Evolutionary conservation across 2,113 vertebrate species (phyloP), one percentile per base, ranked within the genome.

Genomic region (Nyctibius bracteatus): DNA sequence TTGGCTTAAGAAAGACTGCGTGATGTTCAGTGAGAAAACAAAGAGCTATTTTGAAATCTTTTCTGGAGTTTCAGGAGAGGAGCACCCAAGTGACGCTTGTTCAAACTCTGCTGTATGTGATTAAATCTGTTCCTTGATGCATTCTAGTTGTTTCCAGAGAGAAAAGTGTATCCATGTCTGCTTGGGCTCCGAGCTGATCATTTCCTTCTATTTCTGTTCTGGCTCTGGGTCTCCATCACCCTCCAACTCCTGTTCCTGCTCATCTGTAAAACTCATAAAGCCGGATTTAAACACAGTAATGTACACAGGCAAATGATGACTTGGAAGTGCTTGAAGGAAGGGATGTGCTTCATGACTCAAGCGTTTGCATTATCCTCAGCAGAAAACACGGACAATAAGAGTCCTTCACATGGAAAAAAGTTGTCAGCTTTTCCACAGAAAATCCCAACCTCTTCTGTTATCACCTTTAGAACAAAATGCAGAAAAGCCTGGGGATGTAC

Each of bases 221-320:
- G 94, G 52, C 59, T 74, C 57, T 47, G 57, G 35, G 37, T 92
- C 81, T 92, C 54, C 52, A 65, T 71, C 5, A 3, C 68, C 75
- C 61, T 46, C 79, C 84, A 86, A 68, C 8, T 19, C 78, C 73
- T 81, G 73, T 96, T 96, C 94, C 92, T 94, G 82, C 43, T 79
- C 95, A 86, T 86, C 92, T 95, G 95, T 68, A 84, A 86, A 95
- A 93, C 65, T 91, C 90, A 87, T 96, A 93, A 93, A 58, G 18
- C n/a, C 5, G 9, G 41, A 68, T 71, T 86, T 68, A 91, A 92
- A 84, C 44, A 72, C 47, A 65, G 90, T 24, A 75, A 46, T 1
- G 3, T 72, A 79, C 44, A 44, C 31, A 86, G 35, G 72, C 73
- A 61, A 90, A 89, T 0, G 68, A 70, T 77, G 74, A 73, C 39